Evolutionary conservation across 2,888 invertebrate genomes (phyloP), one percentile per base, ranked within the genome.

Genomic region (Cantharis nigra): DNA sequence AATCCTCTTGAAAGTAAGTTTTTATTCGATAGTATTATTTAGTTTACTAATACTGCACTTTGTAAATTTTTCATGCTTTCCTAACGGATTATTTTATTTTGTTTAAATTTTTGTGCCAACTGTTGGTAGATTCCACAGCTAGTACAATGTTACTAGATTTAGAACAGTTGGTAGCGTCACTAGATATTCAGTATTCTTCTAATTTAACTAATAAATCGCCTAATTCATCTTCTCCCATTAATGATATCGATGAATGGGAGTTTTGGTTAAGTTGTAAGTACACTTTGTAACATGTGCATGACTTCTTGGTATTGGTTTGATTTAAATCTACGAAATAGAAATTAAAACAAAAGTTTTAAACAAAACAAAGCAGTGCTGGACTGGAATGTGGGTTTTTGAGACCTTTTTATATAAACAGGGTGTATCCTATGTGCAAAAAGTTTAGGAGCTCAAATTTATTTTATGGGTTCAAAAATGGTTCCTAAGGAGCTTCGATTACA

Each of bases 1-100:
- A 94, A 94, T 89, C 94, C 94, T 74, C 88, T 94, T 82, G 94
- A 94, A 87, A 89, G 91, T 91, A 89, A 90, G 91, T 89, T 85
- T 80, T 80, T 80, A 49, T 72, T 49, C 0, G 9, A 28, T n/a
- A 28, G 5, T 62, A n/a, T 63, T 18, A 71, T 26, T 20, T 26
- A 20, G 63, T 70, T 49, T 71, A 26, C 70, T 71, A 65, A 65
- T 75, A 75, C 63, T 75, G 71, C 71, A 16, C n/a, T 70, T 63
- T 75, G 63, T 69, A 71, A 70, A 70, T 72, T 74, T 78, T 78
- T 69, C 78, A 78, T 70, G 78, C 78, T 76, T 78, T 63, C 78
- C 13, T 69, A 67, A 67, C 67, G 78, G 78, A 78, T 76, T 74
- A 71, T 75, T 67, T 73, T 65, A 33, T 63, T 63, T 64, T 28